These are phyloP conservation scores for Melierax canorus DNA, from an alignment of 2,113 vertebrate species.

Conservation along the genomic window DNA sequence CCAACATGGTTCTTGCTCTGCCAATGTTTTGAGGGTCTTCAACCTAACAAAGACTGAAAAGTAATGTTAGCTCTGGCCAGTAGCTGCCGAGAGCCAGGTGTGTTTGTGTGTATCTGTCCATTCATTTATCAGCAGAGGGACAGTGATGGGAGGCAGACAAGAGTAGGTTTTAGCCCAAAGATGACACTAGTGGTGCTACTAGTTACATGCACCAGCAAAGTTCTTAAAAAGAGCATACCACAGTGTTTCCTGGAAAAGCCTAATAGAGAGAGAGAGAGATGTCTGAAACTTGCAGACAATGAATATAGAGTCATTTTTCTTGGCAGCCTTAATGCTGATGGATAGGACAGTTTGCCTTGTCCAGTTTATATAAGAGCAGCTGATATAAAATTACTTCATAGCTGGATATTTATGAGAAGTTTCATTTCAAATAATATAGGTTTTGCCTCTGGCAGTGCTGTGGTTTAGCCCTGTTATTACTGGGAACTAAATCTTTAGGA, in stretches of 20 bases:
- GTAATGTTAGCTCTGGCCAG: not conserved
- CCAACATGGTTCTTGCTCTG: not conserved
- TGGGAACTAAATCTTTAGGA: conserved; percentile 71
- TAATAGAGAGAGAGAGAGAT: not conserved
- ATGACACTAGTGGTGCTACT: not conserved
- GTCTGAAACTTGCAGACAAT: conserved; percentile 25
- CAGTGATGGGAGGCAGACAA: not conserved
- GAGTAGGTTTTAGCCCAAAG: not conserved
- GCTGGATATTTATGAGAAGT: conserved; percentile 78
- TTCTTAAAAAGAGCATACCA: not conserved
- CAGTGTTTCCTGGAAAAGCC: not conserved
- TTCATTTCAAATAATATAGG: conserved; percentile 77
- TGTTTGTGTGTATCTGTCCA: not conserved
- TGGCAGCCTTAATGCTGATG: conserved; percentile 46
- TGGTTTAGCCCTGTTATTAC: conserved; percentile 69
- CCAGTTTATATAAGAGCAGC: conserved; percentile 70
- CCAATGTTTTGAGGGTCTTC: not conserved
- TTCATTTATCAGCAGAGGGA: not conserved
- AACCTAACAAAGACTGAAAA: not conserved
- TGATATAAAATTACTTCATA: conserved; percentile 72
- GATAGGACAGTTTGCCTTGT: conserved; percentile 54
- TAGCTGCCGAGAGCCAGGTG: not conserved
- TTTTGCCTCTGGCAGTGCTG: conserved; percentile 63
- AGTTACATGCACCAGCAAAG: not conserved
- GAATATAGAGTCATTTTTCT: conserved; percentile 41